Evolutionary conservation across 2,113 vertebrate species (phyloP).

Genomic region (Micronycteris hirsuta): DNA sequence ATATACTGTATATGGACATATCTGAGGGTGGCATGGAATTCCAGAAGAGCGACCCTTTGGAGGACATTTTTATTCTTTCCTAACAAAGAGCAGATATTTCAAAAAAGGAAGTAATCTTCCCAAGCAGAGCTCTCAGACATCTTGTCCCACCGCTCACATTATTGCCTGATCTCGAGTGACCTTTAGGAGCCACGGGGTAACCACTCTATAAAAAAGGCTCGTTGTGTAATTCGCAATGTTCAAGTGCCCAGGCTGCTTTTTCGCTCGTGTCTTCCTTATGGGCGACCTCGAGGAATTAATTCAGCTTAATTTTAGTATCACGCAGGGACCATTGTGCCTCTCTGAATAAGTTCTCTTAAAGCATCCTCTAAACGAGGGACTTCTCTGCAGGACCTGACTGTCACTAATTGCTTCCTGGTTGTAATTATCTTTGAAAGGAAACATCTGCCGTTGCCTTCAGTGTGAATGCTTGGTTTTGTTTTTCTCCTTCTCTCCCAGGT

Average conservation of each 20-base stretch:
- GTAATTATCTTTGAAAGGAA: slow-evolving; percentile 34
- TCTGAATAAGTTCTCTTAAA: slow-evolving; percentile 11
- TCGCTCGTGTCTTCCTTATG: background rate
- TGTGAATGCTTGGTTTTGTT: background rate
- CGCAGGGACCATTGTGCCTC: background rate
- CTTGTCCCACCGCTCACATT: background rate
- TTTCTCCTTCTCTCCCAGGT: too few relatives aligned
- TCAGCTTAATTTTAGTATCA: background rate
- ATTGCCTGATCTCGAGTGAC: background rate
- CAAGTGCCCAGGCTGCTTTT: background rate
- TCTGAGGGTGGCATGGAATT: background rate
- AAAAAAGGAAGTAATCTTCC: background rate
- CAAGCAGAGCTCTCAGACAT: background rate
- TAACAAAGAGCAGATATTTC: background rate
- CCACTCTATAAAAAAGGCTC: background rate
- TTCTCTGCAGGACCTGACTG: background rate
- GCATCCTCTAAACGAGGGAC: background rate
- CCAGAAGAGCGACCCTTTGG: background rate
- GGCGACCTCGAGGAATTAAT: background rate
- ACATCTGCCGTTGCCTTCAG: background rate
- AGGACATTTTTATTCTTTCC: background rate
- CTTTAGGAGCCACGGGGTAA: background rate
- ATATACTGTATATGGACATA: background rate
- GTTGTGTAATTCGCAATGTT: background rate
- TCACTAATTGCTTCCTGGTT: background rate